phyloP scores from a whole-genome alignment of 2,888 invertebrate genomes.

The Allacma fusca region DNA sequence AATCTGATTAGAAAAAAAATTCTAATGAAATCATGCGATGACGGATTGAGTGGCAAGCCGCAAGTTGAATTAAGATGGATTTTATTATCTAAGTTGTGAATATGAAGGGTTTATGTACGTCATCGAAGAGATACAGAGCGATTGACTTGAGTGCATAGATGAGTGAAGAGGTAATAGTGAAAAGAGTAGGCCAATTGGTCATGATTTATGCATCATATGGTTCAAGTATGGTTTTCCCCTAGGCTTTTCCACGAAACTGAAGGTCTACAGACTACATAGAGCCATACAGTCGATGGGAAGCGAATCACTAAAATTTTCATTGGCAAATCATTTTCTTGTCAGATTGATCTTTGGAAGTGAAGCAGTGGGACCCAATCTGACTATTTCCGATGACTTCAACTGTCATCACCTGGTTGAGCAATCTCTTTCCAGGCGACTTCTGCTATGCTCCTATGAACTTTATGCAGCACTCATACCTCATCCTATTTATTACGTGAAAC shows the following conservation, averaged over 20 bases:
- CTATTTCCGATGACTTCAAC: constrained; percentile 24
- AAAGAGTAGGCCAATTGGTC: constrained; percentile 20
- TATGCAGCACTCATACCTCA: too few relatives aligned
- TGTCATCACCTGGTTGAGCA: constrained; percentile 22
- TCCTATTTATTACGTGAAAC: too few relatives aligned
- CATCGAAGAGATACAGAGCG: neutral
- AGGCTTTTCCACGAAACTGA: too few relatives aligned
- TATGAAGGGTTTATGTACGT: neutral
- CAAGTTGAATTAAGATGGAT: constrained; percentile 12
- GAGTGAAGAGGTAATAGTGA: constrained; percentile 18
- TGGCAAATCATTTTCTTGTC: constrained; percentile 43
- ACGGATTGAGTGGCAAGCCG: constrained; percentile 11
- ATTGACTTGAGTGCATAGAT: constrained; percentile 1
- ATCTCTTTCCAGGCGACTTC: too few relatives aligned
- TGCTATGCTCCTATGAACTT: too few relatives aligned
- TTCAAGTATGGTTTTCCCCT: neutral
- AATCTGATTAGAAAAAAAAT: too few relatives aligned
- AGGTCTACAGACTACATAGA: too few relatives aligned
- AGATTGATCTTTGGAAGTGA: constrained; percentile 38
- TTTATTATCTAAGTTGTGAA: constrained; percentile 18
- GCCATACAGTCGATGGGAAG: constrained; percentile 26
- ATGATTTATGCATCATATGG: constrained; percentile 21
- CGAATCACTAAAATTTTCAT: constrained; percentile 38
- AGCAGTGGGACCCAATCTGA: constrained; percentile 24
- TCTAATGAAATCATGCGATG: constrained; percentile 7